Percentiles rank a stretch among this genome's conserved stretches.
phyloP scores from a whole-genome alignment of 1,140 invertebrate species.

The Pinna nobilis region DNA sequence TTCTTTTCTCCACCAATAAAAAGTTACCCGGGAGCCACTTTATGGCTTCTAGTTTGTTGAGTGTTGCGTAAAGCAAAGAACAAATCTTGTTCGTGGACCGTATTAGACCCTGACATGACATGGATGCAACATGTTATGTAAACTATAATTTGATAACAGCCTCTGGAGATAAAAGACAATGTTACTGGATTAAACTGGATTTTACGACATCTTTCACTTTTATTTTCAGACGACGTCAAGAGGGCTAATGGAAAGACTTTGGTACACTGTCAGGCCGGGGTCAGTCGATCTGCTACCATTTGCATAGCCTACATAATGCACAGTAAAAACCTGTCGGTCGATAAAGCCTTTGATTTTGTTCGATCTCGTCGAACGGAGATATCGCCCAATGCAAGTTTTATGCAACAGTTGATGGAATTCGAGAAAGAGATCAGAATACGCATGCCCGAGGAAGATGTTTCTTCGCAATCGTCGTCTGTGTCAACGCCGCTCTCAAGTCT shows the following conservation, averaged over 20 bases:
- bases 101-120: too few relatives aligned
- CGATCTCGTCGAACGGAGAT: constrained; percentile 90
- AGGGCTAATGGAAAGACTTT: constrained; percentile 85
- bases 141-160: neutral
- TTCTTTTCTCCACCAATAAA: too few relatives aligned
- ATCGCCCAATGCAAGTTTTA: constrained; percentile 86
- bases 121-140: neutral
- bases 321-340: constrained; percentile 85
- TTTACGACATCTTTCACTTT: constrained; percentile 32
- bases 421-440: constrained; percentile 65
- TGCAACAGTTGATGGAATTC: constrained; percentile 78
- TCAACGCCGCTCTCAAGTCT: neutral
- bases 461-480: neutral
- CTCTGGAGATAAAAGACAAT: neutral
- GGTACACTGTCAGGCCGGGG: constrained; percentile 95
- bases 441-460: too few relatives aligned
- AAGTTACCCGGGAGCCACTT: too few relatives aligned
- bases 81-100: too few relatives aligned
- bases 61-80: neutral
- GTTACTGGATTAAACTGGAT: constrained; percentile 1
- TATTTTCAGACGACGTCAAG: constrained; percentile 87
- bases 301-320: constrained; percentile 97
- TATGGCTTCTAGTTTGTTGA: neutral
- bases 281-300: constrained; percentile 94
- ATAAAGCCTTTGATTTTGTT: constrained; percentile 91